Conservation (phyloP, 2,797 vertebrate genomes). For the Fringilla coelebs region DNA sequence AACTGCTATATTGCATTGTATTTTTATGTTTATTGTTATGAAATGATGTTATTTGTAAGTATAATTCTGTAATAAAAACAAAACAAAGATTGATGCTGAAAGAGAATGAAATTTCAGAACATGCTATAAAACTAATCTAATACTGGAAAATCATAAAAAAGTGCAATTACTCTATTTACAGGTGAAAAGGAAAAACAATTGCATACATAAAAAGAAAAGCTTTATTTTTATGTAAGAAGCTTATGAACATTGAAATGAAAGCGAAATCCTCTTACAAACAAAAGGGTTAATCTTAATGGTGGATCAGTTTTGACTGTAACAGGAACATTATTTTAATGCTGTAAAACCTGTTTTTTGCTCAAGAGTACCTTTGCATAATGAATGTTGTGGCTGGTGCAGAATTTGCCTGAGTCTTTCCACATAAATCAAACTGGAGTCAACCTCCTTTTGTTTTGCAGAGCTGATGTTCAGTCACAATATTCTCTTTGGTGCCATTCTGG, state of each 20-base stretch:
- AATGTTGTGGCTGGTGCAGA: neutral
- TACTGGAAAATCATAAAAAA: conserved; percentile 63
- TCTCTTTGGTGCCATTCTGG: neutral
- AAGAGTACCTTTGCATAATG: neutral
- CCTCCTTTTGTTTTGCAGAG: neutral
- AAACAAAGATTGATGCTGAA: conserved; percentile 63
- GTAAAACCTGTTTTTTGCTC: neutral
- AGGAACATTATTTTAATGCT: neutral
- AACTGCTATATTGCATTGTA: conserved; percentile 46
- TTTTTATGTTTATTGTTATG: conserved; percentile 58
- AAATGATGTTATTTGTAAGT: conserved; percentile 64
- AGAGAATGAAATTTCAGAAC: conserved; percentile 70
- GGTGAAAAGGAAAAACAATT: conserved; percentile 60
- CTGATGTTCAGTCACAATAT: neutral
- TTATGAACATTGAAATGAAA: conserved; percentile 42
- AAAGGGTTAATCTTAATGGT: conserved; percentile 27
- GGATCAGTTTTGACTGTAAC: neutral
- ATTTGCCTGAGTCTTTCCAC: neutral
- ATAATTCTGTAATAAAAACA: conserved; percentile 68
- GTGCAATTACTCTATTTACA: conserved; percentile 65
- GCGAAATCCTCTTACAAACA: neutral
- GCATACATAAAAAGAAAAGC: conserved; percentile 58
- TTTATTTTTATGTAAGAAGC: conserved; percentile 1
- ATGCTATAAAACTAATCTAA: conserved; percentile 66
- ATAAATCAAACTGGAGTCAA: neutral